Evolutionary conservation across 2,888 invertebrate genomes (phyloP), one percentile per base, ranked within the genome.

Genomic region (Chrysodeixis includens): DNA sequence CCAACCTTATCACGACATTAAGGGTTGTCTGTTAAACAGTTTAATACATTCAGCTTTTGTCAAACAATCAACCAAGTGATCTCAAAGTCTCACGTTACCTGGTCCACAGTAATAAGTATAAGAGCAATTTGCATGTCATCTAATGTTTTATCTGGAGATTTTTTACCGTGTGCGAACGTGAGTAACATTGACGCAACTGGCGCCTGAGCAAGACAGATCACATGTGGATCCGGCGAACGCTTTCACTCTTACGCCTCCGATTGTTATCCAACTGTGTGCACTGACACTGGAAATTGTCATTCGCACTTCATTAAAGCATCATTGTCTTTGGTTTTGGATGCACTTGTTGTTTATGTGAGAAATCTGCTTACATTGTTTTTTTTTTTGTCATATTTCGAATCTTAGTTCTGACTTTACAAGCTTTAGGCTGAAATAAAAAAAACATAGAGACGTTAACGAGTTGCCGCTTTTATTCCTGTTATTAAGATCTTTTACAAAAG

Each of bases 241-340:
- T 94, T 94, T 94, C 94, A 93, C 94, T 94, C 91, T 93, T 92
- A 85, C 82, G 78, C 65, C 75, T 82, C 78, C 72, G 88, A 91
- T 90, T 88, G 86, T 93, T 93, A 93, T 92, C 91, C 90, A 91
- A 92, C 88, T 83, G 46, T 71, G 76, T 68, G 65, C 70, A 51
- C 68, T 67, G 51, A 58, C 64, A 56, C 61, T 74, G 69, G 74
- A 71, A 81, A 79, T 69, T 81, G 79, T 79, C 83, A 82, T 71
- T 73, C 73, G 79, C 70, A 66, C 59, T 72, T 62, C 54, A 72
- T 68, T 76, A 52, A 56, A 18, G 46, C 62, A 57, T 35, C 60
- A 63, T 73, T 74, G 68, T 76, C 70, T 18, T 71, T 65, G 53
- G 62, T 57, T 68, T 65, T 62, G 56, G 53, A 5, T 52, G 49